Evolutionary conservation across 2,113 vertebrate species (phyloP).

Genomic region (Nettapus auritus): DNA sequence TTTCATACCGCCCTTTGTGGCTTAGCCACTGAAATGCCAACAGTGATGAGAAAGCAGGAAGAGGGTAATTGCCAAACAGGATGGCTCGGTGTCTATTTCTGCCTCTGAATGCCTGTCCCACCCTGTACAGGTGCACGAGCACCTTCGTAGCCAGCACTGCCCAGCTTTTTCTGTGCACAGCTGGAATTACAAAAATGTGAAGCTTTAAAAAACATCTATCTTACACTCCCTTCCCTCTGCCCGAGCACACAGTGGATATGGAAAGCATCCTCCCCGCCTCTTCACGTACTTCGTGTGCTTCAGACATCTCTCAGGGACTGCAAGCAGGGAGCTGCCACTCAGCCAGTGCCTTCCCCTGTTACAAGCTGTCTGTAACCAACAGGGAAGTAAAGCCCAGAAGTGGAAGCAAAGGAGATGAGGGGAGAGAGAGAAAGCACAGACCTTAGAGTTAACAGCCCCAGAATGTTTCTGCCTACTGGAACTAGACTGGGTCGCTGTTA

Average conservation of each 20-base stretch:
- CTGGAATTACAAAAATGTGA: constrained; percentile 11
- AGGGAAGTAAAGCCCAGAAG: neutral
- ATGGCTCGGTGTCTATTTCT: constrained; percentile 48
- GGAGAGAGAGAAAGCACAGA: neutral
- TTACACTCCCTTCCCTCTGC: neutral
- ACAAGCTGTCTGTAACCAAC: neutral
- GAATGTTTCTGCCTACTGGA: neutral
- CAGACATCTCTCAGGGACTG: neutral
- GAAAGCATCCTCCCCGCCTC: neutral
- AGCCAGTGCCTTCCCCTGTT: neutral
- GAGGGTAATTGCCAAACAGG: constrained; percentile 39
- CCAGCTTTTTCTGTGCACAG: neutral
- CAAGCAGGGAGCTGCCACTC: neutral
- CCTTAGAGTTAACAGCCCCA: neutral
- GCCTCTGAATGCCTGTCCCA: constrained; percentile 37
- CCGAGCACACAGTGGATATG: neutral
- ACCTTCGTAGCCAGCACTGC: neutral
- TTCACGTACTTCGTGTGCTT: neutral
- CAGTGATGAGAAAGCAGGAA: constrained; percentile 29
- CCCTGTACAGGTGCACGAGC: constrained; percentile 51
- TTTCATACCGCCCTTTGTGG: constrained; percentile 17
- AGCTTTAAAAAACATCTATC: neutral
- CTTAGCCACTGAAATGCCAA: neutral
- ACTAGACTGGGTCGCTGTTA: neutral
- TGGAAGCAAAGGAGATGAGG: neutral